Percentiles rank a stretch among this genome's conserved stretches.
Conservation (phyloP, 2,797 vertebrate genomes). For the Octomys mimax region DNA sequence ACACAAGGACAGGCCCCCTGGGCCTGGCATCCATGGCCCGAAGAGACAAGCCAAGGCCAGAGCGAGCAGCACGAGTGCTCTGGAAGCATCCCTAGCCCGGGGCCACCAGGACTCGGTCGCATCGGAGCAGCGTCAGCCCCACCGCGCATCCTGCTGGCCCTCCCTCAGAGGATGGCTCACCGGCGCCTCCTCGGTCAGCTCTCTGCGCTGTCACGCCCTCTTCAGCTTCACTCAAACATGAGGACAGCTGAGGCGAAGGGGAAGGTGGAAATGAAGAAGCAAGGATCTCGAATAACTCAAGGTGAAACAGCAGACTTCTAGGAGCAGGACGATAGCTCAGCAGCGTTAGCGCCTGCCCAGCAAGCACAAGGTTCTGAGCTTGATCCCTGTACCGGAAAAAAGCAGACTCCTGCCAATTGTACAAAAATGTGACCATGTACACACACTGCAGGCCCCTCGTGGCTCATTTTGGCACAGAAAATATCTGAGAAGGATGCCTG, state of each 20-base stretch:
- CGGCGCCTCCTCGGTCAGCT: neutral
- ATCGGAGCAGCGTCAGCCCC: neutral
- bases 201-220: neutral
- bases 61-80: fast-evolving
- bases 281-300: neutral
- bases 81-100: too few relatives aligned
- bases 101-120: neutral
- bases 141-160: too few relatives aligned
- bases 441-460: neutral
- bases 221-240: neutral
- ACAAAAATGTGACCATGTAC: neutral
- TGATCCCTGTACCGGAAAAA: too few relatives aligned
- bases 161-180: too few relatives aligned
- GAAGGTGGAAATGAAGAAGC: neutral
- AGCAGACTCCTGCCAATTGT: neutral
- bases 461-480: neutral
- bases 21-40: too few relatives aligned
- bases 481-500: neutral
- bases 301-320: too few relatives aligned
- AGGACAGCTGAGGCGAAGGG: neutral
- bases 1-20: neutral
- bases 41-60: neutral
- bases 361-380: too few relatives aligned
- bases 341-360: too few relatives aligned
- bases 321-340: too few relatives aligned